A percentile compares a stretch with the other conserved stretches of the same genome.
Evolutionary conservation across 1,140 invertebrate species (phyloP).

Genomic region (Nomia melanderi): DNA sequence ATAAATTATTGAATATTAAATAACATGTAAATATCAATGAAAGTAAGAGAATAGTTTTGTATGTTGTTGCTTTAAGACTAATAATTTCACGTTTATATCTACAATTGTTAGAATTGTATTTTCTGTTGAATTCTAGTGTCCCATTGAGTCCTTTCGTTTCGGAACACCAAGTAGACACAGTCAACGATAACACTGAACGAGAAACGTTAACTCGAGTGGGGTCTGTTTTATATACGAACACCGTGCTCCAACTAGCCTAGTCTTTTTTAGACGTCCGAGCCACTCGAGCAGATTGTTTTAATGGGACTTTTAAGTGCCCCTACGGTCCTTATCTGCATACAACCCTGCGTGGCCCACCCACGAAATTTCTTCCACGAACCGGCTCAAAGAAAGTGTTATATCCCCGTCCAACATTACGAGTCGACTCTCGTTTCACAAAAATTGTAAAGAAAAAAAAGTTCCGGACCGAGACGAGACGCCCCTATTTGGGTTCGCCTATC

Average conservation of each 20-base stretch:
- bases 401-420: conserved; percentile 13
- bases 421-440: conserved; percentile 35
- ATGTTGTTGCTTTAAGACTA: too few species aligned
- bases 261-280: conserved; percentile 41
- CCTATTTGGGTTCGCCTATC: conserved; percentile 7
- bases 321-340: conserved; percentile 59
- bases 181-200: conserved; percentile 27
- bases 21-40: too few species aligned
- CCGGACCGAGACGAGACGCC: conserved; percentile 14
- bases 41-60: too few species aligned
- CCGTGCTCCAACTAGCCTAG: conserved; percentile 38
- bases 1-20: too few species aligned
- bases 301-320: conserved; percentile 65
- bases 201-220: conserved; percentile 19
- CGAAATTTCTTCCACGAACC: conserved; percentile 58
- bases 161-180: too few species aligned
- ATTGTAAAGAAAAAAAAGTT: conserved; percentile 26
- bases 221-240: conserved; percentile 61
- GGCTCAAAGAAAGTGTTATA: conserved; percentile 43
- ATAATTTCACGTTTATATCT: too few species aligned
- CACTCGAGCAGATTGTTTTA: conserved; percentile 62
- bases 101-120: too few species aligned
- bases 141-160: too few species aligned
- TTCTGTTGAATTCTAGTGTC: too few species aligned
- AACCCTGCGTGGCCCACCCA: conserved; percentile 58